Percentiles rank a stretch among this genome's conserved stretches.
Conservation (phyloP, 2,797 vertebrate species). For the Coendou prehensilis region DNA sequence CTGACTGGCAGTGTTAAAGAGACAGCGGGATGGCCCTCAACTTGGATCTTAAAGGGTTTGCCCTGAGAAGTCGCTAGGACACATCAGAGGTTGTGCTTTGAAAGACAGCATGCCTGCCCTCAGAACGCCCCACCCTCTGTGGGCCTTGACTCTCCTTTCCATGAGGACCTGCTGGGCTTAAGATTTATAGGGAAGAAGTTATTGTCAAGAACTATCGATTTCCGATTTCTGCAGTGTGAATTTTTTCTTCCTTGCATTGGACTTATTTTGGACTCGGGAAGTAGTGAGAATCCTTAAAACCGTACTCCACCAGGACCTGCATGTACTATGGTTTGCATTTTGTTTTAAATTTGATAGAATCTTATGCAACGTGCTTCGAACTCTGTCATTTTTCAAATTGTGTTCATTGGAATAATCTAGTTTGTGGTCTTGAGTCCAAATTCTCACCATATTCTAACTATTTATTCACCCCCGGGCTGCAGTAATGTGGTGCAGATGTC, state of each 20-base stretch:
- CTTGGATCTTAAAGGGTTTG: slow-evolving; percentile 76
- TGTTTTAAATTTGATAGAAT: background rate
- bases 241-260: background rate
- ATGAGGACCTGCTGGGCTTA: background rate
- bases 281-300: background rate
- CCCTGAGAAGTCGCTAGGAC: slow-evolving; percentile 68
- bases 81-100: slow-evolving; percentile 68
- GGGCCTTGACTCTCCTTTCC: slow-evolving; percentile 7
- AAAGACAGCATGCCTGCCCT: slow-evolving; percentile 64
- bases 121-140: background rate
- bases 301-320: accelerated
- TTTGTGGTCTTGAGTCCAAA: background rate
- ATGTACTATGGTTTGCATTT: background rate
- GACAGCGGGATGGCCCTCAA: slow-evolving; percentile 78
- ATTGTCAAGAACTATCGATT: background rate
- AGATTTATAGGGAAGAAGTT: slow-evolving; percentile 41
- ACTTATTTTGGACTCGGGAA: background rate
- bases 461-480: background rate
- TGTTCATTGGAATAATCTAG: slow-evolving; percentile 25
- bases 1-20: slow-evolving; percentile 79
- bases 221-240: accelerated
- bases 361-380: background rate
- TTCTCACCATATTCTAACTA: background rate
- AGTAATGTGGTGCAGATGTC: background rate
- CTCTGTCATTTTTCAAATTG: background rate